Conservation (phyloP, 2,888 invertebrate species). For the Ceramica pisi region DNA sequence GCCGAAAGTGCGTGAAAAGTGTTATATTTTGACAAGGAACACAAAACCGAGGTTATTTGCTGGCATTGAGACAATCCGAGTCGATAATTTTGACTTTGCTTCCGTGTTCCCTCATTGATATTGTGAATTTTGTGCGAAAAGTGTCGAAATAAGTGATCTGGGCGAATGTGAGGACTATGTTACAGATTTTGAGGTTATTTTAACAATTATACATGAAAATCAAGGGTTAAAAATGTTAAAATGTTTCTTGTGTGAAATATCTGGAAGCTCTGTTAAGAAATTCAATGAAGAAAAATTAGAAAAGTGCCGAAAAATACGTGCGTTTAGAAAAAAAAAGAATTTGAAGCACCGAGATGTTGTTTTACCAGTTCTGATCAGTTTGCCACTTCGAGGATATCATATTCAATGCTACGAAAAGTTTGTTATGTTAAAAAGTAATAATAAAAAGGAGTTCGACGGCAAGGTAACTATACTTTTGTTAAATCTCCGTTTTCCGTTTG, state of each 20-base stretch:
- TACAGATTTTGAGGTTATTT: not conserved
- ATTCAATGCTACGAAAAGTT: conserved; percentile 37
- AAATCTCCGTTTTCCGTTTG: too few relatives aligned
- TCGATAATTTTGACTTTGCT: conserved; percentile 18
- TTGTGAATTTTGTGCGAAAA: conserved; percentile 7
- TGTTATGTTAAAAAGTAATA: conserved; percentile 28
- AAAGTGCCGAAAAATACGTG: conserved; percentile 37
- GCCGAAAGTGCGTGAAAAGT: conserved; percentile 11
- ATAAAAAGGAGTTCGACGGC: conserved; percentile 34
- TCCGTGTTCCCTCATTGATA: conserved; percentile 37
- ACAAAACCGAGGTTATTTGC: conserved; percentile 20
- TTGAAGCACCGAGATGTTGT: conserved; percentile 23
- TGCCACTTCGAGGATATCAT: conserved; percentile 29
- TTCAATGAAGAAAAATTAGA: conserved; percentile 32
- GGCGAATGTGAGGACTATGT: not conserved
- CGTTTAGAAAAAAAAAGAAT: conserved; percentile 35
- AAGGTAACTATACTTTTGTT: conserved; percentile 28
- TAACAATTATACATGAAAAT: not conserved
- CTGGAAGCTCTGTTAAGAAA: conserved; percentile 26
- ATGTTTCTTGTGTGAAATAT: conserved; percentile 33
- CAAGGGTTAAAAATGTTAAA: conserved; percentile 14
- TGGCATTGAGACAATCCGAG: conserved; percentile 33
- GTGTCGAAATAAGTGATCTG: conserved; percentile 12
- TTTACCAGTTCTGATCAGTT: conserved; percentile 22
- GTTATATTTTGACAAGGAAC: conserved; percentile 34